These are phyloP conservation scores for Epinotia ramella DNA, from an alignment of 2,888 invertebrate species.

Conservation along the genomic window DNA sequence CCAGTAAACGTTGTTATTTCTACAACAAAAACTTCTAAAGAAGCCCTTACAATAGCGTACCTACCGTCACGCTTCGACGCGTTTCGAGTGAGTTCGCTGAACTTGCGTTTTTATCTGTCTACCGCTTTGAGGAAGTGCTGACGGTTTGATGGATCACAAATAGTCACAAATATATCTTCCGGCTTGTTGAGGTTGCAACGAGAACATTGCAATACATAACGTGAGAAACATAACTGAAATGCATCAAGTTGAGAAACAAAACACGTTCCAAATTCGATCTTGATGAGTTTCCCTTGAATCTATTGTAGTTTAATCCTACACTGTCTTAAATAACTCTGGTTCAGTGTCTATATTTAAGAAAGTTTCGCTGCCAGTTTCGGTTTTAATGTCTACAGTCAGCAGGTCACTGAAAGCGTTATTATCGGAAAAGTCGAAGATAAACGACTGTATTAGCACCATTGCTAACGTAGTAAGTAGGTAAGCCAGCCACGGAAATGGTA, in stretches of 20 bases:
- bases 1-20: conserved; percentile 46
- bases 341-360: not conserved
- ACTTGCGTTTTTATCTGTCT: conserved; percentile 49
- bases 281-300: not conserved
- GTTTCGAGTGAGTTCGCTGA: conserved; percentile 62
- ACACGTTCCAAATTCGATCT: not conserved
- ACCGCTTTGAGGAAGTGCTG: conserved; percentile 7
- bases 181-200: not conserved
- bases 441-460: not conserved
- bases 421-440: not conserved
- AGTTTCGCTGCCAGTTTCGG: not conserved
- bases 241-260: not conserved
- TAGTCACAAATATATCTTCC: conserved; percentile 13
- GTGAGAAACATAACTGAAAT: not conserved
- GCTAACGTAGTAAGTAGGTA: not conserved
- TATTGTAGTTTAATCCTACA: not conserved
- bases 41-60: conserved; percentile 50
- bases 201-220: not conserved
- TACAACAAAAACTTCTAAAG: conserved; percentile 50
- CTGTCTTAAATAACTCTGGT: not conserved
- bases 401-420: not conserved
- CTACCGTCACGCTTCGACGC: conserved; percentile 56
- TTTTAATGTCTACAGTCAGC: not conserved
- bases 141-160: conserved; percentile 33
- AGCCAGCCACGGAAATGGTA: not conserved